Conservation (phyloP, 2,113 vertebrate species). For the Falco punctatus region DNA sequence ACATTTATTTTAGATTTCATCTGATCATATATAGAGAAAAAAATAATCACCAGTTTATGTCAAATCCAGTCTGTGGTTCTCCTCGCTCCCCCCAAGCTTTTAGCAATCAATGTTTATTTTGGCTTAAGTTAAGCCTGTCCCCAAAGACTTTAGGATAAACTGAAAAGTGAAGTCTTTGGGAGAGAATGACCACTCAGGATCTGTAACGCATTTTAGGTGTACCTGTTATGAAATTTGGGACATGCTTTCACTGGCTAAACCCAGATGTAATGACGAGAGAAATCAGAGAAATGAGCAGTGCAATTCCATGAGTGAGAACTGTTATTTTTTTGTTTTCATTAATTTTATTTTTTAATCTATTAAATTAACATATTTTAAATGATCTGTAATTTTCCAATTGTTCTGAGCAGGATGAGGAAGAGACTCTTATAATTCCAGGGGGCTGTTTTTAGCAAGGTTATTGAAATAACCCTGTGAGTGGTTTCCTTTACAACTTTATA, state of each 20-base stretch:
- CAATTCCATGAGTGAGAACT: not conserved
- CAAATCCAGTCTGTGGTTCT: not conserved
- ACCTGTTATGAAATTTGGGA: not conserved
- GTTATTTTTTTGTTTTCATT: not conserved
- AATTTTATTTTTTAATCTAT: not conserved
- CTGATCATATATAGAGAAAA: not conserved
- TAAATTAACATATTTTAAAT: not conserved
- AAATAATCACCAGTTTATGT: not conserved
- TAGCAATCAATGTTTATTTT: not conserved
- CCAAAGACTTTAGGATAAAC: not conserved
- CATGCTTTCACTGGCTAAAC: not conserved
- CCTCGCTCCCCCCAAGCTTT: not conserved
- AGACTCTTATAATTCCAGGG: slow-evolving; percentile 12
- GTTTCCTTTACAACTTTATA: slow-evolving; percentile 57
- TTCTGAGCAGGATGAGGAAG: slow-evolving; percentile 66
- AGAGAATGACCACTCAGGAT: not conserved
- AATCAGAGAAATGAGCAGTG: not conserved
- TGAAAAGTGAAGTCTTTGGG: not conserved
- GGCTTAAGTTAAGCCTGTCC: not conserved
- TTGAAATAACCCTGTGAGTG: slow-evolving; percentile 42
- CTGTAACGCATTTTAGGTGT: not conserved
- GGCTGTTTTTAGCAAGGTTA: slow-evolving; percentile 61
- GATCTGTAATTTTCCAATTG: slow-evolving; percentile 46
- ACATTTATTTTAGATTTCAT: not conserved
- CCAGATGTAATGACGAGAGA: not conserved